phyloP scores from a whole-genome alignment of 1,140 invertebrate species.

The Drosophila setifemur region DNA sequence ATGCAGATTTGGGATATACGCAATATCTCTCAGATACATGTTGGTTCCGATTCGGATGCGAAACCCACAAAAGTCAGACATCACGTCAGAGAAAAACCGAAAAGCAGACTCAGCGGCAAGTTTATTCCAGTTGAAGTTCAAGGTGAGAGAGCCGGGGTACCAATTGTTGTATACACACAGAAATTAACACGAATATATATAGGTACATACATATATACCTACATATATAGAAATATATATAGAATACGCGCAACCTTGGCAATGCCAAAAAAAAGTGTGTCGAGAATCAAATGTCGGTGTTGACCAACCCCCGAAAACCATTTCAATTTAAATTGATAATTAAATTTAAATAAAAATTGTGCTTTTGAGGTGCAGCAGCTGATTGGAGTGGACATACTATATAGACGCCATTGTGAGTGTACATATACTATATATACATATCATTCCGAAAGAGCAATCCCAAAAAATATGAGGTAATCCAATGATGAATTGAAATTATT shows the following conservation, averaged over 20 bases:
- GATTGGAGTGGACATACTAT: not conserved
- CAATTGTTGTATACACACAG: conserved; percentile 50
- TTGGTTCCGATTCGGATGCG: conserved; percentile 37
- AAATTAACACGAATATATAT: conserved; percentile 28
- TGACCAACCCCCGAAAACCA: conserved; percentile 39
- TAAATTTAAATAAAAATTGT: conserved; percentile 57
- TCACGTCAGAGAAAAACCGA: conserved; percentile 36
- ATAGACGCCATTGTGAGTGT: no score
- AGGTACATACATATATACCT: not conserved
- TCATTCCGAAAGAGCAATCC: conserved; percentile 6
- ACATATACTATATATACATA: not conserved
- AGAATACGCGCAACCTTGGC: conserved; percentile 22
- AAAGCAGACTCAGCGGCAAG: conserved; percentile 53
- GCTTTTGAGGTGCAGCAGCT: conserved; percentile 29
- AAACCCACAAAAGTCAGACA: conserved; percentile 31
- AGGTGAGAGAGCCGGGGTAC: conserved; percentile 51
- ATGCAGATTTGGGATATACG: conserved; percentile 16
- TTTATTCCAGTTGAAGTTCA: conserved; percentile 79
- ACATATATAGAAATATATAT: conserved; percentile 20
- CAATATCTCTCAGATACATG: conserved; percentile 30
- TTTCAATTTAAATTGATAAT: conserved; percentile 69
- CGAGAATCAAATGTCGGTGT: not conserved
- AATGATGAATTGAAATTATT: conserved; percentile 1
- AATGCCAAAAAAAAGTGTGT: conserved; percentile 24
- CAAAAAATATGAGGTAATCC: conserved; percentile 24